A percentile compares a stretch with the other conserved stretches of the same genome.
phyloP scores from a whole-genome alignment of 1,140 invertebrate genomes.

The Periplaneta americana region DNA sequence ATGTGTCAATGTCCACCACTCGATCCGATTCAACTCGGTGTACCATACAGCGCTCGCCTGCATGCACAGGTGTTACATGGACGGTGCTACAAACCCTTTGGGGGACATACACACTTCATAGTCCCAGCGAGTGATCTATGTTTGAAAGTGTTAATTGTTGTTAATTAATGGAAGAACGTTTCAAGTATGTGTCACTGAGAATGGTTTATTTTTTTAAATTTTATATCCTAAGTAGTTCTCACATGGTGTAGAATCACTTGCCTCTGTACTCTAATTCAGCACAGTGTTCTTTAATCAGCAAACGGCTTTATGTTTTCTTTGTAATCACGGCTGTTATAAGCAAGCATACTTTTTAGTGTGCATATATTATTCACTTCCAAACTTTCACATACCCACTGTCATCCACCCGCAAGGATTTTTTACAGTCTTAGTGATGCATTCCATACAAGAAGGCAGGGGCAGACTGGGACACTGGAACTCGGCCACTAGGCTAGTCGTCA shows the following conservation, averaged over 20 bases:
- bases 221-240: no score
- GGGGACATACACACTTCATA: not conserved
- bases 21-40: not conserved
- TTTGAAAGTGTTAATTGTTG: no score
- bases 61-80: slow-evolving; percentile 9
- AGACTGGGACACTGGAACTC: not conserved
- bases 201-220: no score
- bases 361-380: not conserved
- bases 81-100: not conserved
- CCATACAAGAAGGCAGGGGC: not conserved
- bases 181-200: not conserved
- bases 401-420: not conserved
- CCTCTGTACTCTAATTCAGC: not conserved
- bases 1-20: slow-evolving; percentile 4
- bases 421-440: not conserved
- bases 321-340: not conserved
- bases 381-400: not conserved
- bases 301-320: no score
- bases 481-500: not conserved
- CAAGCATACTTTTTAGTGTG: not conserved
- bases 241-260: not conserved
- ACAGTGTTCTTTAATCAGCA: not conserved
- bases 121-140: not conserved
- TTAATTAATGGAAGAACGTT: not conserved
- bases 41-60: not conserved